Percentiles rank a stretch among this genome's conserved stretches.
These are phyloP conservation scores for Boleophthalmus pectinirostris DNA, from an alignment of 2,113 vertebrate genomes.

Conservation along the genomic window DNA sequence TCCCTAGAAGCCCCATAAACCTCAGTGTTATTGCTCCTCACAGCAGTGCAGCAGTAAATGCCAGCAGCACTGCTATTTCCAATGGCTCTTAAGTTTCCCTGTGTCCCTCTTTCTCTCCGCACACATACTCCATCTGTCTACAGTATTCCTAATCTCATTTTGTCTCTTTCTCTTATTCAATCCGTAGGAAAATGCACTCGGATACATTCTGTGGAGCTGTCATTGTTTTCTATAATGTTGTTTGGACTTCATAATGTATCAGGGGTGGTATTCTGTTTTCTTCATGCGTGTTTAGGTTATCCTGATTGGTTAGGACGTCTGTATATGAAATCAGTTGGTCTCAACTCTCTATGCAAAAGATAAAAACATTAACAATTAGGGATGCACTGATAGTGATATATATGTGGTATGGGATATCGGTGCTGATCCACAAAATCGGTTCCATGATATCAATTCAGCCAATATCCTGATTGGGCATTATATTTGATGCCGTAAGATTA, in stretches of 20 bases:
- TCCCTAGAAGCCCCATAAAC: not conserved
- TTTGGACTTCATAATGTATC: not conserved
- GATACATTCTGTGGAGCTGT: not conserved
- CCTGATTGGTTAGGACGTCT: no score
- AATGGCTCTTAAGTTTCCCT: constrained; percentile 10
- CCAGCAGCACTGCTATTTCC: constrained; percentile 1
- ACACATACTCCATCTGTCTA: not conserved
- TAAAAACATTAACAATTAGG: no score
- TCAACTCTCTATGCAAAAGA: no score
- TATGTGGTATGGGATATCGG: no score
- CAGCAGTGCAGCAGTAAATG: constrained; percentile 9
- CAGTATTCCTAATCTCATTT: not conserved
- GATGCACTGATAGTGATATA: no score
- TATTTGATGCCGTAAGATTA: no score
- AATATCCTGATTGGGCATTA: no score
- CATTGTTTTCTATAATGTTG: not conserved
- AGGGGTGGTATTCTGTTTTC: no score
- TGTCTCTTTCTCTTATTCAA: not conserved
- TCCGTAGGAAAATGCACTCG: not conserved
- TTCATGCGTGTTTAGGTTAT: no score
- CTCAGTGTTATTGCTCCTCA: constrained; percentile 10
- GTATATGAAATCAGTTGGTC: no score
- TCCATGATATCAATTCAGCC: no score
- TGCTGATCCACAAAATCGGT: no score
- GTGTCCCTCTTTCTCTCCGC: not conserved